Evolutionary conservation across 2,797 vertebrate genomes (phyloP).

Genomic region (Chanos chanos): DNA sequence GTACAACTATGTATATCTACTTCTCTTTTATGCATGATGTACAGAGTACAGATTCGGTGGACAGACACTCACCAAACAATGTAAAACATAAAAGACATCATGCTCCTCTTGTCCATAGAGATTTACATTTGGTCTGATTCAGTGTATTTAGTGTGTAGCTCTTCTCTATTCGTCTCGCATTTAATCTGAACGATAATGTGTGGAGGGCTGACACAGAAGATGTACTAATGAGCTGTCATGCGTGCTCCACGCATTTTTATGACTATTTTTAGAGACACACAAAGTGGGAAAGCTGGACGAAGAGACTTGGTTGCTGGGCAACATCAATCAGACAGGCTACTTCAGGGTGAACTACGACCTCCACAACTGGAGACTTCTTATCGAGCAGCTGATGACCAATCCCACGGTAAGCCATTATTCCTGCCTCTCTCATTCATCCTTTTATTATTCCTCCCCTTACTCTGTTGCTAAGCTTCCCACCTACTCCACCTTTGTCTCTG

Average conservation of each 20-base stretch:
- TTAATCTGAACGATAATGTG: background rate
- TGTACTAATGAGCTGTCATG: slow-evolving; percentile 13
- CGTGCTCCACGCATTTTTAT: background rate
- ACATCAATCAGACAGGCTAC: slow-evolving; percentile 97
- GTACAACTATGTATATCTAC: too few relatives aligned
- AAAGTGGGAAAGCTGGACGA: slow-evolving; percentile 77
- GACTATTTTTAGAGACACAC: slow-evolving; percentile 77
- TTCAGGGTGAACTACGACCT: slow-evolving; percentile 97
- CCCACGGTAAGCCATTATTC: slow-evolving; percentile 72
- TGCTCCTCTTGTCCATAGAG: slow-evolving; percentile 9
- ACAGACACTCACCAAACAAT: slow-evolving; percentile 11
- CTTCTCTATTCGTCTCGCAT: slow-evolving; percentile 3
- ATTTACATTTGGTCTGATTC: slow-evolving; percentile 4
- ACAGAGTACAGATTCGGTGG: slow-evolving; percentile 13
- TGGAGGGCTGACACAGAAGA: background rate
- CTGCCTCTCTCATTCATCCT: background rate
- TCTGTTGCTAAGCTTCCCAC: background rate
- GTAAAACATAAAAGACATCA: slow-evolving; percentile 14
- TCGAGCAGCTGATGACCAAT: slow-evolving; percentile 87
- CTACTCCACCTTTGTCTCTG: background rate
- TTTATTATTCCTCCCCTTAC: background rate
- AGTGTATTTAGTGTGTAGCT: background rate
- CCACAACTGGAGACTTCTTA: slow-evolving; percentile 92
- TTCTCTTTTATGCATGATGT: slow-evolving; percentile 12
- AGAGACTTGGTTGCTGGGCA: slow-evolving; percentile 88